phyloP scores from a whole-genome alignment of 2,113 vertebrate genomes.

The Loxodonta africana region DNA sequence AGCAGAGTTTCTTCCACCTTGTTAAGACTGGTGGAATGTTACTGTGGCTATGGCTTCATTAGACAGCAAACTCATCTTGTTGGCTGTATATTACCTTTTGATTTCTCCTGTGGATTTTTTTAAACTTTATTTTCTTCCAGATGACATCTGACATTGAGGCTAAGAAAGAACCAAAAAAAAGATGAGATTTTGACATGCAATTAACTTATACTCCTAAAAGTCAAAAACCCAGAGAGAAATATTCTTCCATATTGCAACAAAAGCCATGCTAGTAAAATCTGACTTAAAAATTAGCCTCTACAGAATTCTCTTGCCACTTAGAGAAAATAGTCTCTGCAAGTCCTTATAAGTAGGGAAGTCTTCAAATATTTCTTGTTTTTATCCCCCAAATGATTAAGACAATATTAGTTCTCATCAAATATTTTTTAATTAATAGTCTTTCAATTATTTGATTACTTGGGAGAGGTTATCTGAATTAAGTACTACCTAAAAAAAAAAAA shows the following conservation, averaged over 20 bases:
- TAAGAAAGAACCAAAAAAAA: conserved; percentile 51
- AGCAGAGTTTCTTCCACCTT: conserved; percentile 54
- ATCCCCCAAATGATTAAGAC: background rate
- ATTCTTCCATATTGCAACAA: background rate
- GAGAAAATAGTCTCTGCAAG: background rate
- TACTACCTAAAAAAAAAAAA: background rate
- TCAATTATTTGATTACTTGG: background rate
- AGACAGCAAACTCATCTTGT: conserved; percentile 44
- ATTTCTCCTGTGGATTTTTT: background rate
- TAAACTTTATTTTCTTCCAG: conserved; percentile 14
- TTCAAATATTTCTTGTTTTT: background rate
- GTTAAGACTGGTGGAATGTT: conserved; percentile 61
- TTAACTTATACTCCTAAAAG: background rate
- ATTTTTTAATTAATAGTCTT: background rate
- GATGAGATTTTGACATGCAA: background rate
- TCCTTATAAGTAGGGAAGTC: background rate
- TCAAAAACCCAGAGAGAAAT: background rate
- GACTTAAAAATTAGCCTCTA: background rate
- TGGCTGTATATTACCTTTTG: conserved; percentile 60
- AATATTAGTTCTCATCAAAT: background rate
- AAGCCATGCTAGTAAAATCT: background rate
- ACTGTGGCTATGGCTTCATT: conserved; percentile 40
- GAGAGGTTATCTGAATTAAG: background rate
- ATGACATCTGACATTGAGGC: conserved; percentile 47
- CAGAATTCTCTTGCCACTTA: background rate